These are phyloP conservation scores for Seladonia tumulorum DNA, from an alignment of 2,888 invertebrate species.

Conservation along the genomic window DNA sequence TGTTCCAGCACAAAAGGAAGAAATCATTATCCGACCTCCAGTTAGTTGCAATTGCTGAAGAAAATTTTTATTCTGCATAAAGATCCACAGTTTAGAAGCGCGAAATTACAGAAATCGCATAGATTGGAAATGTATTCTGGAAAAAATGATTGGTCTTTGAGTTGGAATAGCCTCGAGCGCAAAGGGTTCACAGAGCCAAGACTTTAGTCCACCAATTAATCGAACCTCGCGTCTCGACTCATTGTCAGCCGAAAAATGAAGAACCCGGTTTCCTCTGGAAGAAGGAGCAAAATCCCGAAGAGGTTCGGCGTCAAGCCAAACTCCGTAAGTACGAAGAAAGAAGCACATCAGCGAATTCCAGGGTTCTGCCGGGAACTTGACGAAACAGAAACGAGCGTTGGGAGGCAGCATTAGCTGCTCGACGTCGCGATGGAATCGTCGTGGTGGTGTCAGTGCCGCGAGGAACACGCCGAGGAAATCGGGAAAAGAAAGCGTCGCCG, in stretches of 20 bases:
- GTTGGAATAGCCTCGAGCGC: too few relatives aligned
- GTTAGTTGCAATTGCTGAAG: too few relatives aligned
- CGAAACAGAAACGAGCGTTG: constrained; percentile 1
- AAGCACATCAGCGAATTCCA: not conserved
- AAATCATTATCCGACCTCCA: too few relatives aligned
- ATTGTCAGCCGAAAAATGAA: not conserved
- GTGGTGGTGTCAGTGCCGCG: not conserved
- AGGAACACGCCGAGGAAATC: constrained; percentile 4
- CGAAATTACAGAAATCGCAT: too few relatives aligned
- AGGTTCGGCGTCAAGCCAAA: not conserved
- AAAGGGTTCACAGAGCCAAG: too few relatives aligned
- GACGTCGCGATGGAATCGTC: not conserved
- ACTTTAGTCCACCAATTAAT: too few relatives aligned
- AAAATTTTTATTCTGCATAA: too few relatives aligned
- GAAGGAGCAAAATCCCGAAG: not conserved
- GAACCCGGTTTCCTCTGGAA: not conserved
- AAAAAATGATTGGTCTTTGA: too few relatives aligned
- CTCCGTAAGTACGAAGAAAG: not conserved
- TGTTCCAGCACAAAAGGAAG: too few relatives aligned
- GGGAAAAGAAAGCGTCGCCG: constrained; percentile 6
- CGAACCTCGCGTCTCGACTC: not conserved
- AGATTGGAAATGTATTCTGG: too few relatives aligned
- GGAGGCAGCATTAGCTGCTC: not conserved
- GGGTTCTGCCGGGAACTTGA: not conserved
- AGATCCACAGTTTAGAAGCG: too few relatives aligned